Base-by-base conservation (phyloP, 2,797 vertebrate genomes). In the Etheostoma nigrum region DNA sequence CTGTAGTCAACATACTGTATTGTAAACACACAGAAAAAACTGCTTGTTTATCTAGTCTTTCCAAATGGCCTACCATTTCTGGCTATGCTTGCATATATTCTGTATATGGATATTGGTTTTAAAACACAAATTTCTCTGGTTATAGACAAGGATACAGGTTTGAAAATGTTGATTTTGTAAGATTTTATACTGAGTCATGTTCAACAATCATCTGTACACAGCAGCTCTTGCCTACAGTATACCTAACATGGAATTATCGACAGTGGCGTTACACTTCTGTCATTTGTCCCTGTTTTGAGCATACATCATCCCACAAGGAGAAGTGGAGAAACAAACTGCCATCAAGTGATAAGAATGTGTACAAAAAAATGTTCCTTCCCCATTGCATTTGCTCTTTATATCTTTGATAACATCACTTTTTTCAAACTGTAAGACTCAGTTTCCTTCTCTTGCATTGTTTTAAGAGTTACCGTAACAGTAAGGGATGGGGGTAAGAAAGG, bases 111-210 rank as follows among this genome's bases (percentile, higher is more conserved):
- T 78, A 82, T 84, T 23, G 0, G 72, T 85, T 87, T 90, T 49
- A 77, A 90, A 79, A 90, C 67, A 78, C 57, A 61, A 51, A 76
- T 42, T 73, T 78, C 47, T 85, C 75, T 78, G 85, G 74, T 86
- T 78, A 88, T 82, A 77, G 73, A 81, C 64, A 64, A 86, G 15
- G 23, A 83, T 57, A 64, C 74, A 85, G 83, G 86, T 81, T 87
- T 85, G 60, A 79, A 90, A 86, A 82, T 88, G 64, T 87, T 90
- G 74, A 79, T 91, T 93, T 94, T 93, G 59, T 93, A 93, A 88
- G 81, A 80, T 94, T 93, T 94, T 92, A 71, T 94, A 94, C 93
- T 47, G 69, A 89, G 55, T 82, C 82, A 76, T 80, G 76, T 71
- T 74, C 75, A 79, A 45, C 13, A 6, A 57, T 54, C 59, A 18